These are phyloP conservation scores for Ectobius pallidus DNA, from an alignment of 2,888 invertebrate genomes.

Conservation along the genomic window DNA sequence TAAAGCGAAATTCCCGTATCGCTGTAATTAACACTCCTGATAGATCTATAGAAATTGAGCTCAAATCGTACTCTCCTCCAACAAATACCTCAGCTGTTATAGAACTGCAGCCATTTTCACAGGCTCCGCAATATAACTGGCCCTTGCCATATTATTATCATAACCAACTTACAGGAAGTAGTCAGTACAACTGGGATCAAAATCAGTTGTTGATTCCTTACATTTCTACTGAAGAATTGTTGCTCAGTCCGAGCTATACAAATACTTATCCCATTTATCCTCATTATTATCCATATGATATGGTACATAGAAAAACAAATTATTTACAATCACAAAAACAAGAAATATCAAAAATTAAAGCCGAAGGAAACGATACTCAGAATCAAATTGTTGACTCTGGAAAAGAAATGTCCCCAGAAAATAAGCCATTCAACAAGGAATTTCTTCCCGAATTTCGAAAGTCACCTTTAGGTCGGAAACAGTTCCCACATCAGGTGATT, in stretches of 20 bases:
- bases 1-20: neutral
- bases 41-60: neutral
- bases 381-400: neutral
- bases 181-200: neutral
- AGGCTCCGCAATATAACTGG: neutral
- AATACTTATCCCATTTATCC: neutral
- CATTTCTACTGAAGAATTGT: neutral
- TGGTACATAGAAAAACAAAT: neutral
- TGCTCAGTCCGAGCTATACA: neutral
- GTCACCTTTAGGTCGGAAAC: neutral
- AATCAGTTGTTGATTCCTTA: neutral
- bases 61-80: neutral
- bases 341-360: neutral
- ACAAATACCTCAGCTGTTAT: neutral
- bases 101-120: neutral
- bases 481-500: neutral
- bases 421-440: neutral
- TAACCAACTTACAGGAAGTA: neutral
- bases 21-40: neutral
- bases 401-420: neutral
- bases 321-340: neutral
- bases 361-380: neutral
- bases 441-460: neutral
- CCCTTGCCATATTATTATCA: neutral
- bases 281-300: neutral